These are phyloP conservation scores for Rutpela maculata DNA, from an alignment of 2,888 invertebrate species.

Conservation along the genomic window DNA sequence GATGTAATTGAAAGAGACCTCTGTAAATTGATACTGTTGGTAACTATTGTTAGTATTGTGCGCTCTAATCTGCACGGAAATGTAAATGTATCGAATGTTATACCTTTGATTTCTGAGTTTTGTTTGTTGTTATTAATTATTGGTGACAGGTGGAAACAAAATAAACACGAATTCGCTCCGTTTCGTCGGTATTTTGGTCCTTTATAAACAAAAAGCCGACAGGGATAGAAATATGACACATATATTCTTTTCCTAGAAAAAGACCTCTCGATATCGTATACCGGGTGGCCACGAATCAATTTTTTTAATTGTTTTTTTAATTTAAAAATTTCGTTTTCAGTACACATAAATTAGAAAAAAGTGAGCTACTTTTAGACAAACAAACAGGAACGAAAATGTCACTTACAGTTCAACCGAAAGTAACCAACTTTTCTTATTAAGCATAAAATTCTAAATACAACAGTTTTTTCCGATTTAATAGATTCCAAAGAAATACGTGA, in stretches of 20 bases:
- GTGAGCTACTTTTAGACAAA: too few species aligned
- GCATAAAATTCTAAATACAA: too few species aligned
- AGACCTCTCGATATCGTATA: too few species aligned
- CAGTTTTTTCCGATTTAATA: too few species aligned
- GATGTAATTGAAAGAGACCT: conserved; percentile 67
- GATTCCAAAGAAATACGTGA: too few species aligned
- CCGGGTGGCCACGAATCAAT: too few species aligned
- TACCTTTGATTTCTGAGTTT: conserved; percentile 33
- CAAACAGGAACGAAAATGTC: too few species aligned
- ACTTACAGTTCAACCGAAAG: too few species aligned
- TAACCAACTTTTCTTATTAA: too few species aligned
- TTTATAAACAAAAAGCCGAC: neutral
- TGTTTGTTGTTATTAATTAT: conserved; percentile 33
- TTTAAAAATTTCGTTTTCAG: too few species aligned
- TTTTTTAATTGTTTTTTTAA: too few species aligned
- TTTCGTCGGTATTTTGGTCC: neutral
- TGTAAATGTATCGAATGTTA: conserved; percentile 40
- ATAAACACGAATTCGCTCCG: neutral
- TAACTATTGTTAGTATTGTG: conserved; percentile 39
- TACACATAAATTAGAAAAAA: too few species aligned
- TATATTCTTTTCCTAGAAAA: neutral
- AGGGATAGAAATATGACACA: neutral
- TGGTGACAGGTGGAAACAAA: conserved; percentile 8
- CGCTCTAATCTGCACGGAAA: conserved; percentile 34
- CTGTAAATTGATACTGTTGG: conserved; percentile 63